Evolutionary conservation across 1,140 invertebrate species (phyloP).

Genomic region (Aleiodes sp.): DNA sequence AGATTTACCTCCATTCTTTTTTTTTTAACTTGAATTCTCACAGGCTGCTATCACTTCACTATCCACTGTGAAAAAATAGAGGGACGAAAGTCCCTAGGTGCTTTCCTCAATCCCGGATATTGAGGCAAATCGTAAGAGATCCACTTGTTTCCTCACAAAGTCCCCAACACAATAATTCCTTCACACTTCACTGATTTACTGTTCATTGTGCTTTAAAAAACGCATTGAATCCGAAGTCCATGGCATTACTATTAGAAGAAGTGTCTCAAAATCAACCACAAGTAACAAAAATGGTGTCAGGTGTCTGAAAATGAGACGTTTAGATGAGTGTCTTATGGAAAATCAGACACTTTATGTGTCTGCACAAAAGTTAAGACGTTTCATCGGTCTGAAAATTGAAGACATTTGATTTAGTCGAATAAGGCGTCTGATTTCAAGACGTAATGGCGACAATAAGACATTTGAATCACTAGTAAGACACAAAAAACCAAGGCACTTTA

Average conservation of each 20-base stretch:
- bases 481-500: no score
- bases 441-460: no score
- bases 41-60: conserved; percentile 18
- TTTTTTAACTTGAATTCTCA: conserved; percentile 2
- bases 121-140: conserved; percentile 13
- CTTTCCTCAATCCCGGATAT: conserved; percentile 27
- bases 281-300: no score
- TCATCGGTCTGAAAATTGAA: no score
- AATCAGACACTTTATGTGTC: no score
- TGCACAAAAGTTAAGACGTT: no score
- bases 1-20: conserved; percentile 14
- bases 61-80: neutral
- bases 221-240: neutral
- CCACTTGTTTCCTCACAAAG: conserved; percentile 6
- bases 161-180: neutral
- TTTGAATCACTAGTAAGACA: no score
- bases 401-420: no score
- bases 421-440: no score
- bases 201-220: neutral
- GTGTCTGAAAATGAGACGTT: no score
- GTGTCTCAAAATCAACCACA: no score
- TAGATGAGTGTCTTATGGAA: no score
- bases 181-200: neutral
- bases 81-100: conserved; percentile 24
- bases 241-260: neutral